Base-by-base conservation (phyloP, 2,888 invertebrate species). In the Drosophila niveifrons region DNA sequence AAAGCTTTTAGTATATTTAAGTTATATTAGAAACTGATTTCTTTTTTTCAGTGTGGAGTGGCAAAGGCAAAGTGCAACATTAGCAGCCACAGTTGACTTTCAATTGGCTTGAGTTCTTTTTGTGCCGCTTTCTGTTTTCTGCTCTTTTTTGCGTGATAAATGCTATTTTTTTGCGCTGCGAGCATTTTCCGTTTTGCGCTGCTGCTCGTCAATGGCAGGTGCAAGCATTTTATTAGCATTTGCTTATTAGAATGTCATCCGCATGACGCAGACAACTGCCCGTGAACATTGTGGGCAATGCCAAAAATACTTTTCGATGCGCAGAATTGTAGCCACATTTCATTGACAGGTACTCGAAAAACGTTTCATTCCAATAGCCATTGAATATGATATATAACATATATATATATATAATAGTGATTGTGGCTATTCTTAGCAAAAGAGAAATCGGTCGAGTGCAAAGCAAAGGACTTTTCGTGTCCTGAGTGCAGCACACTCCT, bases 81-180 rank as follows among this genome's bases (percentile, higher is more conserved):
- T 31, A 31, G 31, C 31, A 31, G 11, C 31, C 31, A 17, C 56
- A 18, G 46, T 18, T 57, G 46, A 11, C 46, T 57, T 72, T 74
- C 68, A 62, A 57, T 57, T 67, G 47, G 59, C 55, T 59, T 72
- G 23, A 23, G 23, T 23, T 4, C 61, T 61, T 59, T 72, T n/a
- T 41, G 67, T n/a, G n/a, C 34, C 48, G 18, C 15, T 46, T 52
- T 56, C 18, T 31, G 17, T 34, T 18, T 13, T 11, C 31, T 44
- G 18, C 2, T 56, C 28, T 18, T 15, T 34, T 51, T 44, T 39
- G n/a, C 10, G 44, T 56, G 55, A 57, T 57, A 47, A 57, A 57
- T 57, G 46, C 28, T 61, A 29, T 52, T 13, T 15, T 17, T 13
- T 41, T n/a, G n/a, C 8, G 10, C 1, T 4, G 23, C 23, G 23